These are phyloP conservation scores for Dicrurus megarhynchus DNA, from an alignment of 2,113 vertebrate genomes.

Conservation along the genomic window DNA sequence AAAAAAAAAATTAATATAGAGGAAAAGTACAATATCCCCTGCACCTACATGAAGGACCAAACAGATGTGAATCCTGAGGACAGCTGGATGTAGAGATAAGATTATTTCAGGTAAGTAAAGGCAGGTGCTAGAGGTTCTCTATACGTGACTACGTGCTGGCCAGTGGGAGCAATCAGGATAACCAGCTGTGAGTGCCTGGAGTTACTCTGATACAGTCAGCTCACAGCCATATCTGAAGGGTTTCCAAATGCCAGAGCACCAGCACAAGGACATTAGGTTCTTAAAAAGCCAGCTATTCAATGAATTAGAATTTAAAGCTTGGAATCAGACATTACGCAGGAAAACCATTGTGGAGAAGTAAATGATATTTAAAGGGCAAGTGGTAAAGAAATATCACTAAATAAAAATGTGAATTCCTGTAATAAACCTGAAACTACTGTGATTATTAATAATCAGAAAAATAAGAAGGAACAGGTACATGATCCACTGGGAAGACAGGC, in stretches of 20 bases:
- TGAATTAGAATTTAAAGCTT: conserved; percentile 18
- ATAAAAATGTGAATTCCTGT: background rate
- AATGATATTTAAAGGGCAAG: conserved; percentile 21
- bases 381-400: background rate
- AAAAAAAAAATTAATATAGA: background rate
- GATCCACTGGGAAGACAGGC: background rate
- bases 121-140: background rate
- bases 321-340: background rate
- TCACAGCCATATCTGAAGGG: background rate
- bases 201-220: background rate
- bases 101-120: background rate
- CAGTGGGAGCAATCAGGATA: background rate
- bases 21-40: background rate
- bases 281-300: background rate
- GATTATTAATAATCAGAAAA: background rate
- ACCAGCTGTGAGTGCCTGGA: background rate
- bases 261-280: background rate
- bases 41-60: background rate
- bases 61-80: background rate
- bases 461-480: background rate
- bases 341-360: conserved; percentile 22
- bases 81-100: background rate
- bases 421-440: conserved; percentile 17
- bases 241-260: conserved; percentile 42
- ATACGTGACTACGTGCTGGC: accelerated